phyloP scores from a whole-genome alignment of 2,888 invertebrate species.

The Diaperis boleti region DNA sequence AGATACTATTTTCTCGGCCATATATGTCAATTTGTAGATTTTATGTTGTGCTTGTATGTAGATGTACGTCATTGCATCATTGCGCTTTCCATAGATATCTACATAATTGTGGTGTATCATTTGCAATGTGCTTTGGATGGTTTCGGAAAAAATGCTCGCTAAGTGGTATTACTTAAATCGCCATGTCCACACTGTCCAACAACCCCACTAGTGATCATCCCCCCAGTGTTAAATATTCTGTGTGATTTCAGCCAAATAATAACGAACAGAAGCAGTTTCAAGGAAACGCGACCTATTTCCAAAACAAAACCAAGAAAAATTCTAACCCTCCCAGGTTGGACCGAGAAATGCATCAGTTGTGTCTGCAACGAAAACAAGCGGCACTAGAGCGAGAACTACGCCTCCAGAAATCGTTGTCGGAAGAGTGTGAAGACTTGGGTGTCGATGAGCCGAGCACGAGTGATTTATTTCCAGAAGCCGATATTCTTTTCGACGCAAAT shows the following conservation, averaged over 20 bases:
- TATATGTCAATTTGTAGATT: too few species aligned
- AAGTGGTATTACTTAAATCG: too few species aligned
- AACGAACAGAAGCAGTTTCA: conserved; percentile 56
- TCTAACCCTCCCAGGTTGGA: conserved; percentile 56
- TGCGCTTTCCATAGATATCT: too few species aligned
- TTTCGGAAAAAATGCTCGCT: too few species aligned
- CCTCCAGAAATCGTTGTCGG: conserved; percentile 79
- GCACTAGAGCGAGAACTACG: conserved; percentile 70
- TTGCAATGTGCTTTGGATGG: too few species aligned
- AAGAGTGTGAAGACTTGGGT: conserved; percentile 83
- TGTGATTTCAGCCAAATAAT: conserved; percentile 51
- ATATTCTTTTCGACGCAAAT: conserved; percentile 78
- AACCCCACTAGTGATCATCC: too few species aligned
- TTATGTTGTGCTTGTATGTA: too few species aligned
- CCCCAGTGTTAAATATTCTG: too few species aligned
- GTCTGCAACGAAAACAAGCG: conserved; percentile 67
- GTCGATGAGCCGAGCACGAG: conserved; percentile 85
- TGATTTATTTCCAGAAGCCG: conserved; percentile 83
- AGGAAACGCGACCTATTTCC: conserved; percentile 58
- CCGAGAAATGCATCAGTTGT: conserved; percentile 61
- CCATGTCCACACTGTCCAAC: too few species aligned
- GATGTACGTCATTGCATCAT: too few species aligned
- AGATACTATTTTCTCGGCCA: too few species aligned
- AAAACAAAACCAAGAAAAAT: conserved; percentile 60
- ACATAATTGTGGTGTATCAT: too few species aligned